Evolutionary conservation across 2,797 vertebrate genomes (phyloP).

Genomic region (Aphelocoma californica): DNA sequence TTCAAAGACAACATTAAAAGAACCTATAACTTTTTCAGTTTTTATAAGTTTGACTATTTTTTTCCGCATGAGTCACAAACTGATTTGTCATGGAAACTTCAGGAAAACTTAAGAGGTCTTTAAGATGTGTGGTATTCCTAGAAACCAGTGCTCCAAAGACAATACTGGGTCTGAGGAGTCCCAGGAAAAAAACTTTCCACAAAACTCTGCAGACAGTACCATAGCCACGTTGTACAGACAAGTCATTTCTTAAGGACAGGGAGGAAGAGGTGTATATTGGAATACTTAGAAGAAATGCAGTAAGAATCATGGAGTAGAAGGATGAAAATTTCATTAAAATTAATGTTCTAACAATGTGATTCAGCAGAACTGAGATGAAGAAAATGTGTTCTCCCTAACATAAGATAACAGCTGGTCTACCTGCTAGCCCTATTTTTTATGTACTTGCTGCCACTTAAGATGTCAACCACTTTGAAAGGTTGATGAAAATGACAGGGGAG

Average conservation of each 20-base stretch:
- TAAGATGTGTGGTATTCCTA: neutral
- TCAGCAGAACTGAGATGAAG: neutral
- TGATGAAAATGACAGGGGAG: neutral
- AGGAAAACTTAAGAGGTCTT: neutral
- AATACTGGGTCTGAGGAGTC: neutral
- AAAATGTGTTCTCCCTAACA: neutral
- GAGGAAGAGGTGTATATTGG: neutral
- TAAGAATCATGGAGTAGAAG: neutral
- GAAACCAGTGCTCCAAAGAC: neutral
- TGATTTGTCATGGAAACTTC: neutral
- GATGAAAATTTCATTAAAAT: neutral
- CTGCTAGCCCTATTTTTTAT: neutral
- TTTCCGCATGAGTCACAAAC: neutral
- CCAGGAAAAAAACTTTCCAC: neutral
- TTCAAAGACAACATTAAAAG: neutral
- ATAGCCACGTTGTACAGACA: fast-evolving
- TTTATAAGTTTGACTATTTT: fast-evolving
- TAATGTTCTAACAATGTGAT: neutral
- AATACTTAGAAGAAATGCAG: neutral
- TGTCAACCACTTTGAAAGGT: neutral
- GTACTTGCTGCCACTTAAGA: neutral
- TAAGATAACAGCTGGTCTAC: neutral
- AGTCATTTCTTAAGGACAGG: neutral
- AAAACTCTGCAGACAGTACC: neutral
- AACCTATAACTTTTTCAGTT: neutral